Percentiles rank a stretch among this genome's conserved stretches.
phyloP scores from a whole-genome alignment of 2,113 vertebrate genomes.

The Catharus bicknelli region DNA sequence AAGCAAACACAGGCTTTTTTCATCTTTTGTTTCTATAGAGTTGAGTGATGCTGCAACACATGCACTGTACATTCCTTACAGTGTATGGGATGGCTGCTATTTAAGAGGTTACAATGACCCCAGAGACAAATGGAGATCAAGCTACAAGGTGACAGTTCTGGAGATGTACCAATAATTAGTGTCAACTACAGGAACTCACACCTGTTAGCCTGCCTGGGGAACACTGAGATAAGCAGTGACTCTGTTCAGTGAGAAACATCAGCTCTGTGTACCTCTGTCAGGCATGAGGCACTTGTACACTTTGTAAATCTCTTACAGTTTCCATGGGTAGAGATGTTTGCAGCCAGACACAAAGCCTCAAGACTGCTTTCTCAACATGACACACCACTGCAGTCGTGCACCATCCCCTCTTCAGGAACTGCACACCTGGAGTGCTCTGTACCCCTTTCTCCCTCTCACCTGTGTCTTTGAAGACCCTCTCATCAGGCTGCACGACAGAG shows the following conservation, averaged over 20 bases:
- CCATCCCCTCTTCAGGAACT: background rate
- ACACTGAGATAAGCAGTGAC: background rate
- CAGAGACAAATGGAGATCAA: background rate
- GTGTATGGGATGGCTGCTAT: background rate
- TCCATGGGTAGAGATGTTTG: background rate
- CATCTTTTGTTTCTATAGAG: background rate
- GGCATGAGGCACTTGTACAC: background rate
- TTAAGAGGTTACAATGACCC: background rate
- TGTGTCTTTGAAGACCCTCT: slow-evolving; percentile 87
- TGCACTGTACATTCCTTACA: background rate
- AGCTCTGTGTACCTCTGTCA: background rate
- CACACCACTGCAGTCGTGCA: background rate
- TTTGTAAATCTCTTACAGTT: background rate
- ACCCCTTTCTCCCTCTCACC: slow-evolving; percentile 63
- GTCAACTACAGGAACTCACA: background rate
- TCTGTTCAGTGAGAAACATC: background rate
- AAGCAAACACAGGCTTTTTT: background rate
- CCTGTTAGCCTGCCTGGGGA: background rate
- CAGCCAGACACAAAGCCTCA: background rate
- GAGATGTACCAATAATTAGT: background rate
- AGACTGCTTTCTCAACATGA: background rate
- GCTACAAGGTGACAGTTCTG: background rate
- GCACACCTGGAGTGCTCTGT: background rate
- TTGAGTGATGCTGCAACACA: background rate
- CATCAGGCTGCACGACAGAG: slow-evolving; percentile 86